phyloP scores from a whole-genome alignment of 2,797 vertebrate genomes.

The Sparidentex hasta region DNA sequence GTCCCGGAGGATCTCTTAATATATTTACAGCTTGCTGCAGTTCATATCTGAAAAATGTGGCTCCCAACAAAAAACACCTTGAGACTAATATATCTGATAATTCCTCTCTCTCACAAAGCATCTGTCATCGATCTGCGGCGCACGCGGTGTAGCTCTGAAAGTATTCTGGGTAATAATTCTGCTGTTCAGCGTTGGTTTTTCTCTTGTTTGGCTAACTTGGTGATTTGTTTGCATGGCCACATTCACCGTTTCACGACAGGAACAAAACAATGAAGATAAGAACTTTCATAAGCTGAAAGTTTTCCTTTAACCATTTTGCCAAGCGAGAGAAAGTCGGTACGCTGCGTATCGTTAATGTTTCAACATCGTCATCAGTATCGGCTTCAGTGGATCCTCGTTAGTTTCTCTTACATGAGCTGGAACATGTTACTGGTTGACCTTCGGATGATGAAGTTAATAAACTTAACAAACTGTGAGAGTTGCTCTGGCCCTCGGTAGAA shows the following conservation, averaged over 20 bases:
- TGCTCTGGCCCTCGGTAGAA: slow-evolving; percentile 1
- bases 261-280: too few relatives aligned
- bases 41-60: not conserved
- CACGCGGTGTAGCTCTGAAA: not conserved
- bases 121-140: not conserved
- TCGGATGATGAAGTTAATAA: not conserved
- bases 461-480: not conserved
- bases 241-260: too few relatives aligned
- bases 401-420: not conserved
- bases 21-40: not conserved
- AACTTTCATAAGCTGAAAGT: too few relatives aligned
- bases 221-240: too few relatives aligned
- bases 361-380: too few relatives aligned
- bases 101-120: too few relatives aligned
- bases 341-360: too few relatives aligned
- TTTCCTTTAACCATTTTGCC: too few relatives aligned
- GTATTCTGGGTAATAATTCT: too few relatives aligned
- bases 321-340: too few relatives aligned
- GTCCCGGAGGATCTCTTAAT: not conserved
- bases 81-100: not conserved
- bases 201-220: too few relatives aligned
- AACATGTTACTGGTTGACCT: not conserved
- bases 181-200: too few relatives aligned
- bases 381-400: not conserved
- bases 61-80: not conserved